These are phyloP conservation scores for Mola mola DNA, from an alignment of 2,113 vertebrate genomes.

Conservation along the genomic window DNA sequence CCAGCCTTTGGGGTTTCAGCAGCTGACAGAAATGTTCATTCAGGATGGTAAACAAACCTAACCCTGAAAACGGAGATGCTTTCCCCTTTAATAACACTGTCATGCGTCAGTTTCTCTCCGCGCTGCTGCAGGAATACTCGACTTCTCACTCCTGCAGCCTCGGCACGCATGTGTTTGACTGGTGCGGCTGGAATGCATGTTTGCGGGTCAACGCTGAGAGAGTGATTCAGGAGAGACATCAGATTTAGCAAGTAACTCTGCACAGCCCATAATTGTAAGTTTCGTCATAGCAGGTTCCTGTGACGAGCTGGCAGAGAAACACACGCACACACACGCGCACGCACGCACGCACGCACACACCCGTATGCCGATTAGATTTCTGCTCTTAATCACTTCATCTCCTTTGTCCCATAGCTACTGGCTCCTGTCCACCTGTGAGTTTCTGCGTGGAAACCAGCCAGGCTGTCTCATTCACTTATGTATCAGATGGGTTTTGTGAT, in stretches of 20 bases:
- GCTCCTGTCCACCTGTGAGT: slow-evolving; percentile 16
- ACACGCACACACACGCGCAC: no score
- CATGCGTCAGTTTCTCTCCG: neutral
- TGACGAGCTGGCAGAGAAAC: slow-evolving; percentile 5
- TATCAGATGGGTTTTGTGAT: no score
- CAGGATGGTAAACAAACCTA: no score
- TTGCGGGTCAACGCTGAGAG: no score
- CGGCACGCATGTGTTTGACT: no score
- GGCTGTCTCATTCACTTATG: neutral
- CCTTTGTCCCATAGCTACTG: slow-evolving; percentile 46
- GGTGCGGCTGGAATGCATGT: neutral
- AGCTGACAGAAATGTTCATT: neutral
- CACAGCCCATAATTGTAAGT: neutral
- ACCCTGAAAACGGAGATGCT: neutral
- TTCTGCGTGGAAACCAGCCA: neutral
- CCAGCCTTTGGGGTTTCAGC: no score
- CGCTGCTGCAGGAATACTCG: no score
- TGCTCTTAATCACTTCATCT: slow-evolving; percentile 62
- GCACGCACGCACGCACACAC: slow-evolving; percentile 16
- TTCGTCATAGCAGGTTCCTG: neutral
- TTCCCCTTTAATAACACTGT: neutral
- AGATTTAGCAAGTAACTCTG: slow-evolving; percentile 25
- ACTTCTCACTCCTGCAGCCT: no score
- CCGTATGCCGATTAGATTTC: slow-evolving; percentile 47
- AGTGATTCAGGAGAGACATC: no score